These are phyloP conservation scores for Diadema setosum DNA, from an alignment of 35 echinoderm and acorn worm genomes.

Conservation along the genomic window DNA sequence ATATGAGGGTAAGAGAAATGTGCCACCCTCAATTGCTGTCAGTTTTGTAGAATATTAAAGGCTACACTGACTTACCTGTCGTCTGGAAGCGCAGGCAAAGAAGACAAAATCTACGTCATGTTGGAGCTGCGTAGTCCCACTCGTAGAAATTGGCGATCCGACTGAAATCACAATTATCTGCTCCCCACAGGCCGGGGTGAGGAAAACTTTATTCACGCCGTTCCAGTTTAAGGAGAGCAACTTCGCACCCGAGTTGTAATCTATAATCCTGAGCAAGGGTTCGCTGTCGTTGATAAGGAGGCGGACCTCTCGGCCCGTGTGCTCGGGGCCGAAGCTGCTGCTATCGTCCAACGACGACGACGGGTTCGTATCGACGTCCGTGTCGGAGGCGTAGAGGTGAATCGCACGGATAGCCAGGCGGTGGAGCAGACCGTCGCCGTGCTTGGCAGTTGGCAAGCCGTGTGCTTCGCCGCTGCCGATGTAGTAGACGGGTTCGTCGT, in stretches of 20 bases:
- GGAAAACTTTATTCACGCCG: neutral
- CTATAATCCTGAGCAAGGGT: neutral
- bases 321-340: slow-evolving; percentile 1
- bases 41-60: too few relatives aligned
- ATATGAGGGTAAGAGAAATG: too few relatives aligned
- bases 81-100: neutral
- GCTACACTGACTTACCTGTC: slow-evolving; percentile 22
- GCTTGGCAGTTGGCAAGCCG: neutral
- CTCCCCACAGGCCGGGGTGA: neutral
- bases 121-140: neutral
- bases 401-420: neutral
- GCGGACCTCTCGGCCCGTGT: neutral
- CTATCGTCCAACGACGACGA: neutral
- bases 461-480: slow-evolving; percentile 1
- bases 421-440: slow-evolving; percentile 5
- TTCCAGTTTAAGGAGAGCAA: neutral
- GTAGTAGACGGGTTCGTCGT: slow-evolving; percentile 5
- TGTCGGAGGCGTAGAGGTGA: slow-evolving; percentile 7
- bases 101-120: slow-evolving; percentile 18
- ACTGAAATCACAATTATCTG: slow-evolving; percentile 18
- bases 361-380: neutral
- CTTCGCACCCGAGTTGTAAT: neutral
- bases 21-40: too few relatives aligned
- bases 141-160: neutral
- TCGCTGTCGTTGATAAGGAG: slow-evolving; percentile 24